Conservation (phyloP, 1,140 invertebrate species). For the Drosophila parabipectinata region DNA sequence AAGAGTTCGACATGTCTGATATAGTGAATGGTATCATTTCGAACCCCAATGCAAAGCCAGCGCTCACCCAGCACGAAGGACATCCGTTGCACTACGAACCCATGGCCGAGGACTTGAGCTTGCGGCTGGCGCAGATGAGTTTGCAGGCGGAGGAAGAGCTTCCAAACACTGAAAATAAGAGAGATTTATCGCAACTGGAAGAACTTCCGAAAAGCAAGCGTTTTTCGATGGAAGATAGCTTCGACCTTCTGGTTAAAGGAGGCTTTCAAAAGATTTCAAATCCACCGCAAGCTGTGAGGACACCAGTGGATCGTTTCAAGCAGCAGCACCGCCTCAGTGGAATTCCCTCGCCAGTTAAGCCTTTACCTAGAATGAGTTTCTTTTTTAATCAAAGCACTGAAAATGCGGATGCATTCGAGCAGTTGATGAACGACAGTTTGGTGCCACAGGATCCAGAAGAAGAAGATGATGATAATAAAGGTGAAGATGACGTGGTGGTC, state of each 20-base stretch:
- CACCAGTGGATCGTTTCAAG: constrained; percentile 66
- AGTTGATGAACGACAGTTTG: constrained; percentile 68
- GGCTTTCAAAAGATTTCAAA: constrained; percentile 21
- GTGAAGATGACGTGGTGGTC: constrained; percentile 32
- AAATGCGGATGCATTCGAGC: constrained; percentile 63
- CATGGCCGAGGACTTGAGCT: constrained; percentile 53
- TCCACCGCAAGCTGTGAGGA: constrained; percentile 18
- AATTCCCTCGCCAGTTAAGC: constrained; percentile 19
- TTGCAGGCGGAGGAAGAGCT: constrained; percentile 7
- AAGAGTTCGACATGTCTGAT: constrained; percentile 86
- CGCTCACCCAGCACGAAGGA: constrained; percentile 53
- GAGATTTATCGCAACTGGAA: constrained; percentile 43
- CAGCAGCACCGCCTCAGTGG: constrained; percentile 34
- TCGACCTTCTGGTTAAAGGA: constrained; percentile 68
- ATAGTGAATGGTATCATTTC: constrained; percentile 86
- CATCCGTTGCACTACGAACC: constrained; percentile 64
- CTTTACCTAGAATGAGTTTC: constrained; percentile 54
- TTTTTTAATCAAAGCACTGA: constrained; percentile 65
- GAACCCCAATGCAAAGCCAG: constrained; percentile 60
- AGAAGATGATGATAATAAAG: constrained; percentile 2
- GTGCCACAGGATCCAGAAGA: constrained; percentile 19
- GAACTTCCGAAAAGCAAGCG: constrained; percentile 39
- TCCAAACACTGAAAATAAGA: constrained; percentile 26
- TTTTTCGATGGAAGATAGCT: constrained; percentile 65
- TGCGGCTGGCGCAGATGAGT: constrained; percentile 53